A percentile compares a stretch with the other conserved stretches of the same genome.
Evolutionary conservation across 1,140 invertebrate species (phyloP).

Genomic region (Dendroctonus ponderosae): DNA sequence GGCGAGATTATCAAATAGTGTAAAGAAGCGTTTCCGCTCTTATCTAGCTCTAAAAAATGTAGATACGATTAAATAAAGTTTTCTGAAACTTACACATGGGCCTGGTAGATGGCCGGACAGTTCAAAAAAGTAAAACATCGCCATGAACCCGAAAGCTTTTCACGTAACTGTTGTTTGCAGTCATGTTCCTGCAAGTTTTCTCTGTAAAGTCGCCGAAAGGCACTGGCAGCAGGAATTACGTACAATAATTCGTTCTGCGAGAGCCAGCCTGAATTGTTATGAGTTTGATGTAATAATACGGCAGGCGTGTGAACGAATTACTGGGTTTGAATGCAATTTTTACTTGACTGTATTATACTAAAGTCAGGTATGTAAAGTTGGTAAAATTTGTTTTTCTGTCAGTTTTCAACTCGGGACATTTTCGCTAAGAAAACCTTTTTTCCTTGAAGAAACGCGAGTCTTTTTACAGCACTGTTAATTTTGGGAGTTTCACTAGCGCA

Average conservation of each 20-base stretch:
- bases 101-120: neutral
- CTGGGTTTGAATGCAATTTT: no score
- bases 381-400: no score
- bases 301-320: no score
- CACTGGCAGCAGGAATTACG: neutral
- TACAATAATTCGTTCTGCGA: neutral
- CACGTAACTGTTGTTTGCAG: constrained; percentile 3
- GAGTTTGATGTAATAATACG: neutral
- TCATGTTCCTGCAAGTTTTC: neutral
- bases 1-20: no score
- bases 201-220: constrained; percentile 1
- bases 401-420: no score
- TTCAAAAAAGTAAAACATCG: neutral
- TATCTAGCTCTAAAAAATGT: neutral
- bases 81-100: neutral
- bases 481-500: no score
- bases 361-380: no score
- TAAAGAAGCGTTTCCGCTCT: neutral
- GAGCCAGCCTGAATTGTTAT: neutral
- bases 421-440: no score
- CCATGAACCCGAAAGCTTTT: neutral
- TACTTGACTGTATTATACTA: neutral
- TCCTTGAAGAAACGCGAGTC: no score
- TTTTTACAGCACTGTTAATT: no score
- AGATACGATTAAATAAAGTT: neutral